Evolutionary conservation across 1,140 invertebrate species (phyloP), one percentile per base, ranked within the genome.

Genomic region (Drosophila ironensis): DNA sequence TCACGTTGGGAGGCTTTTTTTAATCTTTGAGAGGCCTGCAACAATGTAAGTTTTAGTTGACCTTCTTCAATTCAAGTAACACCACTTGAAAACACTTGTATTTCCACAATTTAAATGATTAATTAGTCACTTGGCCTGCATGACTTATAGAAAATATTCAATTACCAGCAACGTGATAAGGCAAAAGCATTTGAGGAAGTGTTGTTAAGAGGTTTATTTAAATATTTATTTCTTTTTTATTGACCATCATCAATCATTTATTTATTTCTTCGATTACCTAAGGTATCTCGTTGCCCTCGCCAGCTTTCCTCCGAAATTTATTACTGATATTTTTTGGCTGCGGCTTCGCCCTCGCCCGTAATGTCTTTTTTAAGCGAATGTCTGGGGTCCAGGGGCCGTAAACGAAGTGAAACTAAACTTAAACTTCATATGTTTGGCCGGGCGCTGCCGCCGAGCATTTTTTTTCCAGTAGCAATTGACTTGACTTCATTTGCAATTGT

Each of bases 401-500:
- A 47, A n/a, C 35, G 66, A 69, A 59, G 66, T 50, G 66, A 71
- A 70, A 60, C 51, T 45, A 70, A 70, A 71, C 66, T 59, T 71
- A 60, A 70, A 71, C 60, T 63, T 64, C 60, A 64, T 64, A 64
- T 64, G 56, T 64, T 64, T 11, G 33, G 37, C 51, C 14, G 37
- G 45, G 35, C n/a, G 44, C 40, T 54, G 60, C 19, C 30, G 57
- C 63, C 30, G 37, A 60, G 67, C 59, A 80, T 84, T 84, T 77
- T 84, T 84, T 77, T 60, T 77, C 61, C 63, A 82, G 77, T 81
- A 84, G 78, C 78, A 82, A 84, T 84, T 82, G 78, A 57, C 77
- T 84, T 82, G 78, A 57, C 77, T 82, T 77, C 69, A 81, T 81
- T 81, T 77, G 72, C 75, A 78, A 86, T 86, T 82, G 80, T 72